Conservation (phyloP, 1,140 invertebrate genomes). For the Aporrectodea caliginosa region DNA sequence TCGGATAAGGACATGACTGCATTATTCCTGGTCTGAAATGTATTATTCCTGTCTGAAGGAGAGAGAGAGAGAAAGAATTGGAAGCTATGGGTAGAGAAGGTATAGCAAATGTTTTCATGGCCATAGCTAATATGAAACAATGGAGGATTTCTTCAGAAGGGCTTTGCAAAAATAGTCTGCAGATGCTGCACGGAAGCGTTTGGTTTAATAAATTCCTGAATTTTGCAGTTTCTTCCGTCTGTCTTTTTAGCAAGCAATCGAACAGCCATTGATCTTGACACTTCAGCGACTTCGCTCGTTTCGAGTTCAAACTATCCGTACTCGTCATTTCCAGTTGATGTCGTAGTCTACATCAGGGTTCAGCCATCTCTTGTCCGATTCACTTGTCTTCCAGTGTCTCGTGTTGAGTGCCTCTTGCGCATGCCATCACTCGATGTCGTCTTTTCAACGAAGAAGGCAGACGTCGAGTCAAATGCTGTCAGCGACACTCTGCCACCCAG, state of each 20-base stretch:
- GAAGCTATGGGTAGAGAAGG: no score
- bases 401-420: conserved; percentile 93
- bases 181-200: no score
- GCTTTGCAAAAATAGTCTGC: no score
- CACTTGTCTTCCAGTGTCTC: conserved; percentile 87
- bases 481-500: neutral
- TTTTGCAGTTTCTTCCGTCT: no score
- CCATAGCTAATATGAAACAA: no score
- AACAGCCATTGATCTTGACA: conserved; percentile 34
- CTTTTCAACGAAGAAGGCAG: conserved; percentile 57
- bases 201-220: no score
- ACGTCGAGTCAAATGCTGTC: conserved; percentile 36
- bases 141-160: no score
- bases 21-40: no score
- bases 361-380: conserved; percentile 85
- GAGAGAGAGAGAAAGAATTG: no score
- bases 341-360: conserved; percentile 97
- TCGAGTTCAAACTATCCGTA: conserved; percentile 58
- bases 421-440: conserved; percentile 82
- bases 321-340: conserved; percentile 94
- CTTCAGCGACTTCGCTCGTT: conserved; percentile 44
- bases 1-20: no score
- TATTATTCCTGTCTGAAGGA: no score
- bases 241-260: neutral
- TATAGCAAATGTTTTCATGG: no score